Conservation (phyloP, 1,140 invertebrate genomes). For the Metaphire vulgaris region DNA sequence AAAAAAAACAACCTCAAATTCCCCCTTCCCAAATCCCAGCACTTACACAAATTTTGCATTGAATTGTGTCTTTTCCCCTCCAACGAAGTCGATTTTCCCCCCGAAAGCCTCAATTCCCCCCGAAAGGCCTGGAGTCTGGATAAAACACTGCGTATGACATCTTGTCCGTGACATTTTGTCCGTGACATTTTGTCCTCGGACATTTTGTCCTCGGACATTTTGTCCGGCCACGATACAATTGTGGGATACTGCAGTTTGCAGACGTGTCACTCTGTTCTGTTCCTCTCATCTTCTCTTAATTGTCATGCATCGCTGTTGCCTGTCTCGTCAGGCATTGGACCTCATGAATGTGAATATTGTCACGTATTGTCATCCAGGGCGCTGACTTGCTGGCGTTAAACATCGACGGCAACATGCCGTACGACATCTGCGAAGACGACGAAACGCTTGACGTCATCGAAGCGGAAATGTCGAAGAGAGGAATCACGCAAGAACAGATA, state of each 20-base stretch:
- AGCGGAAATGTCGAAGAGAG: slow-evolving; percentile 91
- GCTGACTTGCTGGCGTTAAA: slow-evolving; percentile 98
- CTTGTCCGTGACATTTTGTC: background rate
- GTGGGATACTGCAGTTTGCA: background rate
- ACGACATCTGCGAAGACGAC: slow-evolving; percentile 98
- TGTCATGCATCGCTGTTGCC: background rate
- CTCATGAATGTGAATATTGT: background rate
- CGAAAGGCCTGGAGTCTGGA: no score
- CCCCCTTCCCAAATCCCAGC: no score
- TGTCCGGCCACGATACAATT: no score
- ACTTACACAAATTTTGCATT: no score
- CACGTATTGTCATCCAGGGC: slow-evolving; percentile 55
- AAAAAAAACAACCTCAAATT: no score
- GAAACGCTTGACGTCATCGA: slow-evolving; percentile 93
- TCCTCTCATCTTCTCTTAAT: background rate
- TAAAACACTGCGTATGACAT: background rate
- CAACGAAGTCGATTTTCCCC: no score
- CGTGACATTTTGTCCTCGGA: no score
- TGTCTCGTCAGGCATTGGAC: no score
- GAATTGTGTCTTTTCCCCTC: no score
- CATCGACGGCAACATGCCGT: slow-evolving; percentile 99
- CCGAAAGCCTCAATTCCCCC: no score
- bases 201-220: background rate
- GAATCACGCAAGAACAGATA: slow-evolving; percentile 68
- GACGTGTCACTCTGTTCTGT: background rate